Conservation (phyloP, 2,888 invertebrate genomes). For the Caenorhabditis angaria region DNA sequence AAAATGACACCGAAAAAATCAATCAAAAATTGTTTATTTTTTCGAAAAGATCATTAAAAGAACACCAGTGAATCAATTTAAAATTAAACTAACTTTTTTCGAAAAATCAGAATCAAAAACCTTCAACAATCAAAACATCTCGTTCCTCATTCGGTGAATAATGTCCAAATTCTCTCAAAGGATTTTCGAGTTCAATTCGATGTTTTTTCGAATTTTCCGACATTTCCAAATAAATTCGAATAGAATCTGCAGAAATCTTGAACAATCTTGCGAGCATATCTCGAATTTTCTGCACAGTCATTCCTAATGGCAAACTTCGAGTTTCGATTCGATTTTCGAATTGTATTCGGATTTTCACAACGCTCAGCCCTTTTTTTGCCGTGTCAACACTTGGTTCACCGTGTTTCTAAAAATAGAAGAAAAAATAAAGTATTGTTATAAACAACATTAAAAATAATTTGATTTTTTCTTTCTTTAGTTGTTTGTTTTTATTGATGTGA, state of each 20-base stretch:
- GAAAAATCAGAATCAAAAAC: conserved; percentile 22
- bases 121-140: conserved; percentile 42
- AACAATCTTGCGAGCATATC: conserved; percentile 50
- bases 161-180: conserved; percentile 40
- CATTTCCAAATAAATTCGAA: conserved; percentile 37
- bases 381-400: conserved; percentile 46
- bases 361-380: conserved; percentile 33
- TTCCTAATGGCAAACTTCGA: conserved; percentile 27
- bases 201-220: conserved; percentile 33
- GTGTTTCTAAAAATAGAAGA: conserved; percentile 22
- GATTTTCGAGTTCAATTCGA: conserved; percentile 51
- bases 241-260: conserved; percentile 17
- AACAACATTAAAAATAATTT: no score
- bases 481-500: no score
- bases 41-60: no score
- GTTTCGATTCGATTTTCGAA: conserved; percentile 33
- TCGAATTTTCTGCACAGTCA: conserved; percentile 44
- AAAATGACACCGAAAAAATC: no score
- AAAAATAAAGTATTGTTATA: no score
- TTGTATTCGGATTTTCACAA: conserved; percentile 38
- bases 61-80: no score
- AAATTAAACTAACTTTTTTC: no score
- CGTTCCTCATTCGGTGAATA: conserved; percentile 50
- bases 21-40: no score
- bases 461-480: no score